Percentiles rank a stretch among this genome's conserved stretches.
Evolutionary conservation across 2,797 vertebrate genomes (phyloP).

Genomic region (Cottoperca gobio): DNA sequence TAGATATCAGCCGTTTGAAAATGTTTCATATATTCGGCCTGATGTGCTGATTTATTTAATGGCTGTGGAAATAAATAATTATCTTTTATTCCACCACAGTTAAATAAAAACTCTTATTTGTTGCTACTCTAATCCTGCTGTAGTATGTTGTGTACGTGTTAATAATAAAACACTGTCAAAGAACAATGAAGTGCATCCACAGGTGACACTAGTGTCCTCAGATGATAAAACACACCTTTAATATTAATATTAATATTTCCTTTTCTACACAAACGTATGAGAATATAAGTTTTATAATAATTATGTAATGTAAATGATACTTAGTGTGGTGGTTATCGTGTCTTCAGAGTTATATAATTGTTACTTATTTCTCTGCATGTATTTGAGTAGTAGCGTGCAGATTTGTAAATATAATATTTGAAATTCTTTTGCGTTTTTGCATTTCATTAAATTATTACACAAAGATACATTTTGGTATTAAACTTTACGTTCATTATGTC

Average conservation of each 20-base stretch:
- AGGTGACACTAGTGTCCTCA: not conserved
- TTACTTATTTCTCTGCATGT: not conserved
- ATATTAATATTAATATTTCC: no score
- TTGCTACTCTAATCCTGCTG: not conserved
- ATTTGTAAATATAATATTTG: not conserved
- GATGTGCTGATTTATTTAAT: not conserved
- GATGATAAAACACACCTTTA: not conserved
- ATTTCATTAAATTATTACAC: not conserved
- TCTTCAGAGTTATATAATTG: not conserved
- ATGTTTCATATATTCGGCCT: not conserved
- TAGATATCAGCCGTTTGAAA: not conserved
- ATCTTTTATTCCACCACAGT: not conserved
- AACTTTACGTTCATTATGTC: no score
- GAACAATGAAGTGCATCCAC: constrained; percentile 1
- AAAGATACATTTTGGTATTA: not conserved
- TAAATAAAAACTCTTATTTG: not conserved
- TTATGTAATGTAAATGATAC: no score
- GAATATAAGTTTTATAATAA: not conserved
- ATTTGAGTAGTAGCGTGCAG: not conserved
- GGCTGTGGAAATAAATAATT: not conserved
- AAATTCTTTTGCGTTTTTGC: not conserved
- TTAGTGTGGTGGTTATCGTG: not conserved
- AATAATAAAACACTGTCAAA: not conserved
- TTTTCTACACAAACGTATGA: not conserved
- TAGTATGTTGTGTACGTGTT: not conserved